Conservation (phyloP, 2,113 vertebrate species). For the Apodemus speciosus region DNA sequence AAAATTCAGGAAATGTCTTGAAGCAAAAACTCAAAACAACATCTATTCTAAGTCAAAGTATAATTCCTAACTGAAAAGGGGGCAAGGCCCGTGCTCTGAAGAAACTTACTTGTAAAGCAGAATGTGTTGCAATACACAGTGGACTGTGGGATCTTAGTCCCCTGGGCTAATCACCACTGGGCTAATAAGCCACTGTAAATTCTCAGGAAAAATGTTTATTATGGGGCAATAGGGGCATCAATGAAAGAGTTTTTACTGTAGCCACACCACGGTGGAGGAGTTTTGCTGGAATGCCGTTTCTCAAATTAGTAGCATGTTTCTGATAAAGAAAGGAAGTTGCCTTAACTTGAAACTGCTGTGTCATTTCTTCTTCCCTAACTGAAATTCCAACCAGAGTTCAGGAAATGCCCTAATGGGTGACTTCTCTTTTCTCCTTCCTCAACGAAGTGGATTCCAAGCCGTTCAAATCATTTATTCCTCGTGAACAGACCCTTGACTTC, state of each 20-base stretch:
- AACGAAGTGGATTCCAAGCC: conserved; percentile 59
- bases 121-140: conserved; percentile 34
- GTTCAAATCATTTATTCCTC: conserved; percentile 65
- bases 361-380: conserved; percentile 89
- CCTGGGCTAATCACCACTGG: conserved; percentile 37
- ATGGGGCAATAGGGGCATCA: background rate
- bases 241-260: background rate
- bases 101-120: conserved; percentile 1
- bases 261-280: background rate
- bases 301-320: conserved; percentile 70
- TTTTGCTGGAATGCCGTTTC: conserved; percentile 57
- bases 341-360: conserved; percentile 87
- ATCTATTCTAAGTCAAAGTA: background rate
- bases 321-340: conserved; percentile 77
- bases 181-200: conserved; percentile 30
- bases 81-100: background rate
- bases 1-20: background rate
- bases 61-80: conserved; percentile 13
- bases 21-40: conserved; percentile 1
- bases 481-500: conserved; percentile 48
- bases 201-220: conserved; percentile 49
- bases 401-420: conserved; percentile 83
- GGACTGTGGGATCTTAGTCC: conserved; percentile 52
- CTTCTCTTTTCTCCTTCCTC: conserved; percentile 81
- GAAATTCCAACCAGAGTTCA: conserved; percentile 87